phyloP scores from a whole-genome alignment of 2,113 vertebrate species.

The Campylorhamphus procurvoides region DNA sequence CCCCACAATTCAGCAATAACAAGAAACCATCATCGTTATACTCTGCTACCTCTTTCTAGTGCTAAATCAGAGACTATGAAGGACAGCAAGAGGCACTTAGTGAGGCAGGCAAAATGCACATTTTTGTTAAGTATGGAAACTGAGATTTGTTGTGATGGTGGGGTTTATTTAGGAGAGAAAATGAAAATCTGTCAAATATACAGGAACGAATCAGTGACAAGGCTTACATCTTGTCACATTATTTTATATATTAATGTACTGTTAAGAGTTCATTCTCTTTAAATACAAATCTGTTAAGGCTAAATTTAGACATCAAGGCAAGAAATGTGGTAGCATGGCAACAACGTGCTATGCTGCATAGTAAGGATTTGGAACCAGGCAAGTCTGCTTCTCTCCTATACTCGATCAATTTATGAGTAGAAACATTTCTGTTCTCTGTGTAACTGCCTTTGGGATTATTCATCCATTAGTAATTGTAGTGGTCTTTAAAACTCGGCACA shows the following conservation, averaged over 20 bases:
- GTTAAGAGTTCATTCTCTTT: conserved; percentile 55
- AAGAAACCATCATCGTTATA: background rate
- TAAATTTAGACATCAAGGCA: conserved; percentile 62
- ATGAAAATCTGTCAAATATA: background rate
- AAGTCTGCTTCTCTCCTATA: background rate
- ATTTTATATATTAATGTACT: conserved; percentile 36
- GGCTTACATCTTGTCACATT: conserved; percentile 3
- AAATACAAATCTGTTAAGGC: conserved; percentile 60
- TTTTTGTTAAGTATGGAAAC: background rate
- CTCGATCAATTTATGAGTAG: background rate
- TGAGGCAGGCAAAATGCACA: background rate
- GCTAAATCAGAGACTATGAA: background rate
- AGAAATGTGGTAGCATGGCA: conserved; percentile 25
- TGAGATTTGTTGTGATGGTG: background rate
- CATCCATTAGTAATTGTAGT: background rate
- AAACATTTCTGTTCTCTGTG: background rate
- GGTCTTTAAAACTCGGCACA: background rate
- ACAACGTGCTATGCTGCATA: background rate
- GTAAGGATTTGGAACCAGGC: background rate
- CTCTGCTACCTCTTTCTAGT: background rate
- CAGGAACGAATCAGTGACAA: conserved; percentile 16
- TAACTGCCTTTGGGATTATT: background rate
- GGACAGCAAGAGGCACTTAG: background rate
- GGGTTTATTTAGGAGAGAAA: background rate
- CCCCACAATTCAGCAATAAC: background rate